Base-by-base conservation (phyloP, 2,113 vertebrate genomes). In the Gavia stellata region DNA sequence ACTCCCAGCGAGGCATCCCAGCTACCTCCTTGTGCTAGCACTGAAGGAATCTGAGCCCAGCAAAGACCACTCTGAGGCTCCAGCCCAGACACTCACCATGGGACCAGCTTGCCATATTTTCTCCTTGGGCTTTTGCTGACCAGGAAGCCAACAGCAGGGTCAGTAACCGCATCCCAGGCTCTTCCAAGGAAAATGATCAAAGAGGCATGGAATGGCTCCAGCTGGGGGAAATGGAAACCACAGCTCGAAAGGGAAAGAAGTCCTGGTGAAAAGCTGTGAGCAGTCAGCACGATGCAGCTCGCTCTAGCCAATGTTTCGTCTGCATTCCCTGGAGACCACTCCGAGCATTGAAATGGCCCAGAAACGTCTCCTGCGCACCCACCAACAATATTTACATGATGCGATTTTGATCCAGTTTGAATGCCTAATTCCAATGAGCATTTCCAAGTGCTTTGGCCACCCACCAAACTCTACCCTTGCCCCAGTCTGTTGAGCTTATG, bases 121-220 rank as follows among this genome's bases (percentile, higher is more conserved):
- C 96, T 98, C 82, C 94, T 96, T 1, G 33, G 78, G 68, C 97
- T 99, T 90, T 96, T 96, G 97, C 97, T 98, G 94, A 98, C 97
- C 88, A 98, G 94, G 84, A 98, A 98, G 29, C 97, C 98, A 17
- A 98, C 34, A 68, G 97, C 86, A 17, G 98, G 98, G 94, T 98
- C 98, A 3, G 98, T 98, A 80, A 98, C 90, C 2, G 98, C 98
- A 34, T 98, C 98, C 97, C 98, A 98, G 81, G 96, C 97, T 68
- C 95, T 97, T 55, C 98, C 98, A 66, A 98, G 73, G 77, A 98
- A 98, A 21, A 98, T 80, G 45, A 98, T 97, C 85, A 98, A 47
- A 61, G 98, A 98, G 14, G 97, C 96, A 4, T 97, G 96, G 81
- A 94, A 98, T 5, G 97, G 96, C 81, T 98, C 95, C 97, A 99